Percentiles rank a stretch among this genome's conserved stretches.
phyloP scores from a whole-genome alignment of 2,888 invertebrate genomes.

The Thysanoteuthis rhombus region DNA sequence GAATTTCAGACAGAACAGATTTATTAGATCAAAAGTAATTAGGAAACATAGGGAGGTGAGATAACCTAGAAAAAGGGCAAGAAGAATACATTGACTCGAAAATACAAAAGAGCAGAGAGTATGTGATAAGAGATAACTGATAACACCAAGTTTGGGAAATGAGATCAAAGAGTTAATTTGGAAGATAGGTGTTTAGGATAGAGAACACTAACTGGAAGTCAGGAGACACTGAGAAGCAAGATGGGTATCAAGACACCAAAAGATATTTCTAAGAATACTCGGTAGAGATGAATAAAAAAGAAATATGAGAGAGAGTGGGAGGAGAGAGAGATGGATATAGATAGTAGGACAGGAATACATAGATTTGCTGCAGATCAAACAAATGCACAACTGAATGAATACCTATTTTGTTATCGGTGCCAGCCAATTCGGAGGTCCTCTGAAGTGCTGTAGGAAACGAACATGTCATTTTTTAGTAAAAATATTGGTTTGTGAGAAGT shows the following conservation, averaged over 20 bases:
- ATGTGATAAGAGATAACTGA: too few species aligned
- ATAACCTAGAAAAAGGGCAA: too few species aligned
- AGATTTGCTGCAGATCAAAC: background rate
- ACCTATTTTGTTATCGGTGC: background rate
- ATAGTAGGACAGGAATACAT: background rate
- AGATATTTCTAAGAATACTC: background rate
- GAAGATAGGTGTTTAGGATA: background rate
- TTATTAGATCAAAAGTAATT: too few species aligned
- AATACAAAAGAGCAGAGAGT: too few species aligned
- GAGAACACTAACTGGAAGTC: background rate
- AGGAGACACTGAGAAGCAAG: background rate
- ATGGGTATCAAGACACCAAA: background rate
- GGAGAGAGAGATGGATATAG: background rate
- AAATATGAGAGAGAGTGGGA: background rate
- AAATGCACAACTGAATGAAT: constrained; percentile 12
- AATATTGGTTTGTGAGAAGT: background rate
- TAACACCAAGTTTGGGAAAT: too few species aligned
- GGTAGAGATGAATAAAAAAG: background rate
- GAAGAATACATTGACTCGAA: too few species aligned
- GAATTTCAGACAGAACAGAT: too few species aligned
- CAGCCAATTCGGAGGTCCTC: constrained; percentile 12
- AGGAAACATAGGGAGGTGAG: too few species aligned
- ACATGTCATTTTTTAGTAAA: constrained; percentile 12
- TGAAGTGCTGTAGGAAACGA: background rate
- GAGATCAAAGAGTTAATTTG: too few species aligned